Conservation (phyloP, 2,888 invertebrate species). For the Silvanus unidentatus region DNA sequence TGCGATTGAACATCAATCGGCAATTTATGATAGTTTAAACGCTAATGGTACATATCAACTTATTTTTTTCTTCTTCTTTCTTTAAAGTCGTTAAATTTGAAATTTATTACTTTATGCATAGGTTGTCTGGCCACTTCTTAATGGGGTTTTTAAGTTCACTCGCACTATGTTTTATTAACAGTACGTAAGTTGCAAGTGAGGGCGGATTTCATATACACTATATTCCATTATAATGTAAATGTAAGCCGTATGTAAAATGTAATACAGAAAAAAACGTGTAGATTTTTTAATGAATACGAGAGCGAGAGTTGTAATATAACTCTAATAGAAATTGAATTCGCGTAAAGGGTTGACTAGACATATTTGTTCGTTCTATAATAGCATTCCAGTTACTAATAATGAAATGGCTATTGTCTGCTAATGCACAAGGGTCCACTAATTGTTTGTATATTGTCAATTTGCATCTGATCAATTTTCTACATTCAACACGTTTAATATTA, state of each 20-base stretch:
- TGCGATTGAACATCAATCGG: conserved; percentile 40
- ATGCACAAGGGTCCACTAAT: conserved; percentile 44
- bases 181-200: too few species aligned
- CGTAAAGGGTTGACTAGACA: conserved; percentile 34
- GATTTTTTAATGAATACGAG: conserved; percentile 36
- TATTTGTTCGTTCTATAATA: conserved; percentile 42
- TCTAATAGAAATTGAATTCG: conserved; percentile 43
- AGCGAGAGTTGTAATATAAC: conserved; percentile 29
- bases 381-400: conserved; percentile 45
- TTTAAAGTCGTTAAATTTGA: conserved; percentile 37
- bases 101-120: conserved; percentile 37
- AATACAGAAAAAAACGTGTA: conserved; percentile 32
- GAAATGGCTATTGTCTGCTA: conserved; percentile 44
- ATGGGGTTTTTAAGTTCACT: conserved; percentile 38
- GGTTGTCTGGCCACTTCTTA: conserved; percentile 32
- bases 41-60: conserved; percentile 37
- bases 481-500: conserved; percentile 23
- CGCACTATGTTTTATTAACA: conserved; percentile 35
- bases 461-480: conserved; percentile 42
- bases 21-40: conserved; percentile 45
- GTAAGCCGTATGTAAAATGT: too few species aligned
- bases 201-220: neutral
- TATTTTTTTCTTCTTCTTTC: conserved; percentile 17
- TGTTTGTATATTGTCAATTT: conserved; percentile 48
- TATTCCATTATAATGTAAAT: too few species aligned